These are phyloP conservation scores for Pentalonia nigronervosa DNA, from an alignment of 1,140 invertebrate genomes.

Conservation along the genomic window DNA sequence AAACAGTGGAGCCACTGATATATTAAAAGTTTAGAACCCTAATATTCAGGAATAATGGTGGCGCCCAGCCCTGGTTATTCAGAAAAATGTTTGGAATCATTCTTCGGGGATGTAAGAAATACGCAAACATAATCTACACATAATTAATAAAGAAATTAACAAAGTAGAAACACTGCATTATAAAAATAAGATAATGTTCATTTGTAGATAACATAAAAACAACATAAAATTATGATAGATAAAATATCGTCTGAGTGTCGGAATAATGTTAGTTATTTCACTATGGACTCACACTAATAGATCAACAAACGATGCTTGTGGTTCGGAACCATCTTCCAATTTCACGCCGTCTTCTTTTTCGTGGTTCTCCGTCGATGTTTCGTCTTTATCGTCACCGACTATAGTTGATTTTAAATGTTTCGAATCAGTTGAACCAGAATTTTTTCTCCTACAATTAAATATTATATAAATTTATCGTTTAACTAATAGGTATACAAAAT, in stretches of 20 bases:
- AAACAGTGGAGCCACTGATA: too few species aligned
- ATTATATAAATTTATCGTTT: background rate
- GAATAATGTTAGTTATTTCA: background rate
- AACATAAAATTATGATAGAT: background rate
- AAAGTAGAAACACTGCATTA: background rate
- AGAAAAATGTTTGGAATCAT: background rate
- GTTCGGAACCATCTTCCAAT: slow-evolving; percentile 70
- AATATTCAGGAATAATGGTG: too few species aligned
- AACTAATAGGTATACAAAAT: background rate
- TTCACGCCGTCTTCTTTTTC: slow-evolving; percentile 34
- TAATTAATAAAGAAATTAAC: too few species aligned
- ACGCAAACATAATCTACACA: background rate
- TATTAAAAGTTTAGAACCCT: too few species aligned
- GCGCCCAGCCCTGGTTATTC: too few species aligned
- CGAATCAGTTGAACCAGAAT: slow-evolving; percentile 75
- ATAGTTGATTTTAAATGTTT: slow-evolving; percentile 11
- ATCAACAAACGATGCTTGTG: slow-evolving; percentile 70
- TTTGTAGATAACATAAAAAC: background rate
- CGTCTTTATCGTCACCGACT: background rate
- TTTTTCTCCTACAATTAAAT: slow-evolving; percentile 68
- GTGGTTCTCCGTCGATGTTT: background rate
- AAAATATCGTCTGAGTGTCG: too few species aligned
- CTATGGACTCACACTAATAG: slow-evolving; percentile 72
- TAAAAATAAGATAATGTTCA: background rate
- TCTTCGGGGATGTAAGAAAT: background rate